Percentiles rank a stretch among this genome's conserved stretches.
Conservation (phyloP, 2,888 invertebrate species). For the Trimorus sp. region DNA sequence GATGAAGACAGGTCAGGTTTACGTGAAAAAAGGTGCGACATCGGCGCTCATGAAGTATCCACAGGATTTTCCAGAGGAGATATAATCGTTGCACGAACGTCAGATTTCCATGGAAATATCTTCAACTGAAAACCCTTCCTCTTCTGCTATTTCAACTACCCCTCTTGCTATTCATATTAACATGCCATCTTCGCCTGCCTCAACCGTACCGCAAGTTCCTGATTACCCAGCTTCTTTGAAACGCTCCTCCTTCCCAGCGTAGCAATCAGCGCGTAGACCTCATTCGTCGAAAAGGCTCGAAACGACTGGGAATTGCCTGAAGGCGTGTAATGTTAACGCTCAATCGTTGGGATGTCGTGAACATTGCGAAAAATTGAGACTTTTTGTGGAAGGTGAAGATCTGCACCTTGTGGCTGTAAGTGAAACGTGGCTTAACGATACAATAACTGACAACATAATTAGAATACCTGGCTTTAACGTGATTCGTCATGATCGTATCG, state of each 20-base stretch:
- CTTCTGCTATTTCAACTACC: too few species aligned
- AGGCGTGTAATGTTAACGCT: conserved; percentile 1
- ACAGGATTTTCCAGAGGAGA: not conserved
- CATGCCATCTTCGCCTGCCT: too few species aligned
- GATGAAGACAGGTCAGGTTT: not conserved
- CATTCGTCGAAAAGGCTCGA: not conserved
- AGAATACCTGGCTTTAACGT: not conserved
- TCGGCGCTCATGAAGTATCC: too few species aligned
- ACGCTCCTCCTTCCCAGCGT: too few species aligned
- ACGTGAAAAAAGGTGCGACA: not conserved
- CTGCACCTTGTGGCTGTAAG: not conserved
- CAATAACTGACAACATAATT: not conserved
- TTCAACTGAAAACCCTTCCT: too few species aligned
- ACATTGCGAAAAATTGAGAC: not conserved
- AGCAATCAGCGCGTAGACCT: not conserved
- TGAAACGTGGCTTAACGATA: conserved; percentile 5
- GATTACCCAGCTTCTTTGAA: too few species aligned
- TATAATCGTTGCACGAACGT: not conserved
- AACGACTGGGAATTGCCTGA: too few species aligned
- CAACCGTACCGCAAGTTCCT: too few species aligned
- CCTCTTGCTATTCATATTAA: too few species aligned
- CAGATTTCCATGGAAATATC: too few species aligned
- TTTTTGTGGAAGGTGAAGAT: not conserved
- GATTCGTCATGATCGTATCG: not conserved
- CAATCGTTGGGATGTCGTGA: not conserved